Conservation (phyloP, 2,113 vertebrate genomes). For the Pandion haliaetus region DNA sequence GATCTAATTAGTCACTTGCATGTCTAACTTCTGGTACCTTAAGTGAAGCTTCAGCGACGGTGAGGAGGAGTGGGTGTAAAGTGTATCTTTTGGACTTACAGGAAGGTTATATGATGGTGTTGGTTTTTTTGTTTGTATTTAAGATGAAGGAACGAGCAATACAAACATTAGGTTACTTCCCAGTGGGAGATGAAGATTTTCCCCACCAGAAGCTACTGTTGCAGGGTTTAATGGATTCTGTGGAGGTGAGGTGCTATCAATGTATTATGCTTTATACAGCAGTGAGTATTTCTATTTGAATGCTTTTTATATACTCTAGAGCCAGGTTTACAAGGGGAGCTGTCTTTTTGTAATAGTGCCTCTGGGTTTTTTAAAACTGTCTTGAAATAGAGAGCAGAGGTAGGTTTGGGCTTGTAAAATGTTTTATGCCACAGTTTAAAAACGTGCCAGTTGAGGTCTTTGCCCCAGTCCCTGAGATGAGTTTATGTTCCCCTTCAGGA, state of each 20-base stretch:
- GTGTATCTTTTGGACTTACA: neutral
- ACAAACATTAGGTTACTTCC: conserved; percentile 92
- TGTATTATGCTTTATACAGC: neutral
- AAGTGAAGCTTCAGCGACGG: neutral
- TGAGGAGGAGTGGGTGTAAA: neutral
- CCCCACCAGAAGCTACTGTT: conserved; percentile 92
- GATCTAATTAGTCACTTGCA: neutral
- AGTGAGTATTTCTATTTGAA: neutral
- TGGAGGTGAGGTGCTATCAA: conserved; percentile 82
- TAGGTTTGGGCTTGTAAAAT: neutral
- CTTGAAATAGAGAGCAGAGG: neutral
- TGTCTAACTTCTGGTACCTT: neutral
- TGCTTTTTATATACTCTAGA: neutral
- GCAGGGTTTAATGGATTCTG: conserved; percentile 97
- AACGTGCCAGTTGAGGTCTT: neutral
- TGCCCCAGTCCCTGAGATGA: neutral
- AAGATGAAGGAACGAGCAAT: conserved; percentile 97
- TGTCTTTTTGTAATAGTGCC: neutral
- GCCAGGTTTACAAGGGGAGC: neutral
- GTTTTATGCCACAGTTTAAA: neutral
- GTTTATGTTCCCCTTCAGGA: neutral
- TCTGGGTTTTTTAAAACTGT: neutral
- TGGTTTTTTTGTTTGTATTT: conserved; percentile 14
- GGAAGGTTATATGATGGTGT: neutral
- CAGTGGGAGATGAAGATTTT: conserved; percentile 93